These are phyloP conservation scores for Standfussiana lucernea DNA, from an alignment of 2,888 invertebrate species.

Conservation along the genomic window DNA sequence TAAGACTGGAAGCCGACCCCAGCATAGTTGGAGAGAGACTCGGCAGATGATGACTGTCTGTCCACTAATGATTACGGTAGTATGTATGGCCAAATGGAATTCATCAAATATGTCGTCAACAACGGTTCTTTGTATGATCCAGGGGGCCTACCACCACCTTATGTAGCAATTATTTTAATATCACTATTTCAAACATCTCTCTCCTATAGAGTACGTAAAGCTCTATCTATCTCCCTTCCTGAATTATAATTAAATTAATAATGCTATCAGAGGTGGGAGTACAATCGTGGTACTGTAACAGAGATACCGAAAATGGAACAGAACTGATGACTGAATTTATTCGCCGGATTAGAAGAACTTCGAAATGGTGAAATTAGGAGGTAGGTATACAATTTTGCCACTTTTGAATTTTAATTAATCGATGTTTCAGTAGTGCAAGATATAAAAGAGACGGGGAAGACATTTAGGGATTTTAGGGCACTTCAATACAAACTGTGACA, in stretches of 20 bases:
- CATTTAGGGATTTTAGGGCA: slow-evolving; percentile 13
- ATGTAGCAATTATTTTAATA: not conserved
- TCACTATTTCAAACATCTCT: not conserved
- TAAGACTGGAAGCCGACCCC: no score
- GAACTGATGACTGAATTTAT: not conserved
- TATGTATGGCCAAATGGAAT: no score
- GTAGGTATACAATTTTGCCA: not conserved
- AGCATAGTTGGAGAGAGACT: no score
- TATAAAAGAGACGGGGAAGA: not conserved
- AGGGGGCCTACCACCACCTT: not conserved
- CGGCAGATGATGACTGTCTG: no score
- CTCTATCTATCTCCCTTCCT: no score
- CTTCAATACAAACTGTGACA: not conserved
- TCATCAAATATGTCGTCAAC: no score
- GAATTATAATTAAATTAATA: no score
- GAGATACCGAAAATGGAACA: not conserved
- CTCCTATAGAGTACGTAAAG: not conserved
- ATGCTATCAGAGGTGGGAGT: no score
- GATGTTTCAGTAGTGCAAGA: slow-evolving; percentile 26
- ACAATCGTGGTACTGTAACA: not conserved
- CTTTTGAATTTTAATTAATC: slow-evolving; percentile 10
- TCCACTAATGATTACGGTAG: no score
- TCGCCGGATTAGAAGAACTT: not conserved
- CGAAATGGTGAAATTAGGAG: not conserved
- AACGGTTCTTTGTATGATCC: not conserved